A percentile compares a stretch with the other conserved stretches of the same genome.
These are phyloP conservation scores for Tolypeutes matacus DNA, from an alignment of 2,797 vertebrate genomes.

Conservation along the genomic window DNA sequence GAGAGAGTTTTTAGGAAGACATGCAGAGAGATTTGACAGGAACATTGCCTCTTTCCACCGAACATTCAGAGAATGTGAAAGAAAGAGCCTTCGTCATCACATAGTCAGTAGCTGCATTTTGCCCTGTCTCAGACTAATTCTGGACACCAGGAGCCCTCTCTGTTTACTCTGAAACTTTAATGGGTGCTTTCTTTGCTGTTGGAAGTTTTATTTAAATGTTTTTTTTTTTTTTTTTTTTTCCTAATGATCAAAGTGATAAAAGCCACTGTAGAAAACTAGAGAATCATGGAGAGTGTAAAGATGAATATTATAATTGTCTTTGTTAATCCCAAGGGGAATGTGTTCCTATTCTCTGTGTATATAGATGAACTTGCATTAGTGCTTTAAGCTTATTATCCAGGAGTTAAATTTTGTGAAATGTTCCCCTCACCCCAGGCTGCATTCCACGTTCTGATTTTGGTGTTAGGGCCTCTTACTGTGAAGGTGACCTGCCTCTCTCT, in stretches of 20 bases:
- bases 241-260: background rate
- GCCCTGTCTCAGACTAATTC: background rate
- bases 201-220: background rate
- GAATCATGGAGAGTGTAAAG: background rate
- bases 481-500: background rate
- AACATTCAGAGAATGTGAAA: conserved; percentile 94
- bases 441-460: accelerated
- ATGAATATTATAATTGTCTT: background rate
- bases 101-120: conserved; percentile 90
- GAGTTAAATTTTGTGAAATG: background rate
- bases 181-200: background rate
- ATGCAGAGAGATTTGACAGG: conserved; percentile 94
- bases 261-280: background rate
- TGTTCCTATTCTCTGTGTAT: background rate
- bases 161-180: background rate
- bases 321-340: background rate
- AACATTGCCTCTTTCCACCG: conserved; percentile 92
- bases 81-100: conserved; percentile 95
- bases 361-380: background rate
- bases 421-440: accelerated
- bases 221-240: background rate
- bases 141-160: background rate
- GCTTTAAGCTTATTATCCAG: background rate
- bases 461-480: accelerated
- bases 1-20: conserved; percentile 94